phyloP scores from a whole-genome alignment of 2,888 invertebrate species.

The Monopis laevigella region DNA sequence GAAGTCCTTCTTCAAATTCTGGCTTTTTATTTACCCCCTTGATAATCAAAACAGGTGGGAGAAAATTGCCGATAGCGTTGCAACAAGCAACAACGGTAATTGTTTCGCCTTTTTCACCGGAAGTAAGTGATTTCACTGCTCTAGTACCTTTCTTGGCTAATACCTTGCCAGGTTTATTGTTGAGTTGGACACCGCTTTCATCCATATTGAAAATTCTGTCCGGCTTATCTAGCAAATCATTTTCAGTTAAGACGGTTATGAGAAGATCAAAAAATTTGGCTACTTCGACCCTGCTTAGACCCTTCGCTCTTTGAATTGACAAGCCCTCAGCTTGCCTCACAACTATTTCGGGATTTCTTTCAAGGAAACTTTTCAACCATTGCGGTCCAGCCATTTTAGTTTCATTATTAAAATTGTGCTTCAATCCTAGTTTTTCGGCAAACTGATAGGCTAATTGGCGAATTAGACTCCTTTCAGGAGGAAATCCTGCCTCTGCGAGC shows the following conservation, averaged over 20 bases:
- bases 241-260: slow-evolving; percentile 20
- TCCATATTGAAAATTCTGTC: slow-evolving; percentile 32
- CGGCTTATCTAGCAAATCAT: slow-evolving; percentile 25
- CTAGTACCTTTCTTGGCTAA: slow-evolving; percentile 29
- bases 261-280: slow-evolving; percentile 24
- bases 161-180: slow-evolving; percentile 32
- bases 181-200: slow-evolving; percentile 33
- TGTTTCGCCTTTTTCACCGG: slow-evolving; percentile 27
- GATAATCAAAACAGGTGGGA: slow-evolving; percentile 20
- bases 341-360: slow-evolving; percentile 20
- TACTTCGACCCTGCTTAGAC: slow-evolving; percentile 24
- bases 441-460: slow-evolving; percentile 13
- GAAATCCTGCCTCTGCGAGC: slow-evolving; percentile 20
- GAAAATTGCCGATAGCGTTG: slow-evolving; percentile 22
- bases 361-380: slow-evolving; percentile 23
- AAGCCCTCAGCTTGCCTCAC: slow-evolving; percentile 26
- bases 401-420: slow-evolving; percentile 23
- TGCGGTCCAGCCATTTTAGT: slow-evolving; percentile 23
- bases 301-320: slow-evolving; percentile 22
- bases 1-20: slow-evolving; percentile 23
- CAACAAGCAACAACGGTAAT: slow-evolving; percentile 22
- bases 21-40: slow-evolving; percentile 23
- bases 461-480: too few relatives aligned
- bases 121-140: slow-evolving; percentile 24
- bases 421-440: slow-evolving; percentile 14